Conservation (phyloP, 64 coral and sea anemone genomes). For the Montipora sp. region DNA sequence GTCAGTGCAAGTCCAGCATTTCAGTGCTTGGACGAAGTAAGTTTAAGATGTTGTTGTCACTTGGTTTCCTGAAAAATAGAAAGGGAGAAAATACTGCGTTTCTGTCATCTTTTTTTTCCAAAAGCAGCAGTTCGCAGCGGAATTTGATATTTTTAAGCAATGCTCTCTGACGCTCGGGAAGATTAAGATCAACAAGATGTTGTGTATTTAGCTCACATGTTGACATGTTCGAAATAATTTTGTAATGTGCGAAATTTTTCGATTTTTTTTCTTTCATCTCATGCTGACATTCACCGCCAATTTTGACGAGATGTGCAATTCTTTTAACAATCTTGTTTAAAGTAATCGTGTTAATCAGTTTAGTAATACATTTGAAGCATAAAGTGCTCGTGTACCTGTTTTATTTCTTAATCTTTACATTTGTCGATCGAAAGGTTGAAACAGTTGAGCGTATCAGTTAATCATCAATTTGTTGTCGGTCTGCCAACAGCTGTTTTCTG, state of each 20-base stretch:
- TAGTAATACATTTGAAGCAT: too few relatives aligned
- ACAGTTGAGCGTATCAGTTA: background rate
- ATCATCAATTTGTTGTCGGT: background rate
- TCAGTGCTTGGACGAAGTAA: slow-evolving; percentile 97
- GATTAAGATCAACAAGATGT: too few relatives aligned
- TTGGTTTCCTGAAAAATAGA: background rate
- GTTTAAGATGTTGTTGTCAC: background rate
- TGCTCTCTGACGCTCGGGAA: too few relatives aligned
- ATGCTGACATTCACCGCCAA: background rate
- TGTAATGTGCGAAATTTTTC: too few relatives aligned
- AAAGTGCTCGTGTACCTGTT: too few relatives aligned
- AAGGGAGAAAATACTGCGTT: background rate
- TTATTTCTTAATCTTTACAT: background rate
- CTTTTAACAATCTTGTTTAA: too few relatives aligned
- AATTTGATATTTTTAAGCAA: background rate
- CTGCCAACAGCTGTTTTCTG: slow-evolving; percentile 74
- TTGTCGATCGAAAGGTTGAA: background rate
- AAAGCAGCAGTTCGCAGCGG: background rate
- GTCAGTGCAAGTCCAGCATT: slow-evolving; percentile 96
- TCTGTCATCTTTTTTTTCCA: background rate
- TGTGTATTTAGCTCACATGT: too few relatives aligned
- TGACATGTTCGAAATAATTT: too few relatives aligned
- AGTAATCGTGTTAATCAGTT: too few relatives aligned
- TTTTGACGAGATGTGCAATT: too few relatives aligned
- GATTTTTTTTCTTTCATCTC: background rate